Percentiles rank a stretch among this genome's conserved stretches.
Evolutionary conservation across 53 echinoderm and acorn worm genomes (phyloP).

Genomic region (Paelopatides confundens): DNA sequence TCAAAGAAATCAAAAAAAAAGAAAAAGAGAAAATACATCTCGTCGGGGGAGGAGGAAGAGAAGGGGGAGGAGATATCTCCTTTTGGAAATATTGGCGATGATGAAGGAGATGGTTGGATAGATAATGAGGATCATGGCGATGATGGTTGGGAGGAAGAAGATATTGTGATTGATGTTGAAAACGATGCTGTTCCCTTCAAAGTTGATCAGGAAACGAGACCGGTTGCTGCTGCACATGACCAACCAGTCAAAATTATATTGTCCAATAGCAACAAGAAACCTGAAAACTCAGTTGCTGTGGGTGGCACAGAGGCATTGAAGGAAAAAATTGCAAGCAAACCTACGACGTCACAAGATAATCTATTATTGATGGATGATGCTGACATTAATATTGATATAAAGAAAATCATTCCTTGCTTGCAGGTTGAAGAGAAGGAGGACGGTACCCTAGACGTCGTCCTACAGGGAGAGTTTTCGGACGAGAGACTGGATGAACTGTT

Average conservation of each 20-base stretch:
- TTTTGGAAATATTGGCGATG: background rate
- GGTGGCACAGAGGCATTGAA: background rate
- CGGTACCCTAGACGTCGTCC: conserved; percentile 81
- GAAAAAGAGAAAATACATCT: background rate
- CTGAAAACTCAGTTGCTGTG: background rate
- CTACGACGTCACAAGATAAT: background rate
- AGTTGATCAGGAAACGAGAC: background rate
- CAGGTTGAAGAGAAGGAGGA: conserved; percentile 80
- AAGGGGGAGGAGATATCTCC: background rate
- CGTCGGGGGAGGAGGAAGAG: background rate
- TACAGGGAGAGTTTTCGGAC: conserved; percentile 84
- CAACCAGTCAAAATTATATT: background rate
- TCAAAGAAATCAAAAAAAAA: background rate
- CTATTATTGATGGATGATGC: background rate
- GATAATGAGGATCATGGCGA: conserved; percentile 38
- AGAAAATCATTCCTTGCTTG: conserved; percentile 73
- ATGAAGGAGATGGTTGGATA: conserved; percentile 43
- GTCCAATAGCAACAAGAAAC: background rate
- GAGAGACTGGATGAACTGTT: conserved; percentile 85
- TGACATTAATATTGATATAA: conserved; percentile 38
- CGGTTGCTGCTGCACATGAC: background rate
- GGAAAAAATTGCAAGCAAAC: background rate
- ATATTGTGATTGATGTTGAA: background rate
- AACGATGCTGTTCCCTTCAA: background rate
- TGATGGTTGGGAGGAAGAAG: conserved; percentile 51